Evolutionary conservation across 2,797 vertebrate genomes (phyloP), one percentile per base, ranked within the genome.

Genomic region (Enteromius thamalakanensis): DNA sequence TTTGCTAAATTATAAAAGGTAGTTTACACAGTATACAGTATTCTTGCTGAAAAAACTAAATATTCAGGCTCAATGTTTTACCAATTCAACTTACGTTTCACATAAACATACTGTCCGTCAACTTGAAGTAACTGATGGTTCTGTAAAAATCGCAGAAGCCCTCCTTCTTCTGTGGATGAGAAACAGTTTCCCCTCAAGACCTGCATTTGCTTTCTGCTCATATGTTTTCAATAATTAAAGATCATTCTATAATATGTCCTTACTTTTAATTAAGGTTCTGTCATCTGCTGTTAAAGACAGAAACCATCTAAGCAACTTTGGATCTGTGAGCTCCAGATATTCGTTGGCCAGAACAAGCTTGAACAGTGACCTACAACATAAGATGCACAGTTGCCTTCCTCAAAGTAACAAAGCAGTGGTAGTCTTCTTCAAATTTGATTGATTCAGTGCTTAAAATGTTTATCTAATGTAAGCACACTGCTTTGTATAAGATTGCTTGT

Each of bases 51-150:
- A 6, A 58, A 58, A 69, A 69, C 23, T 3, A n/a, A 69, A 40
- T 2, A 51, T 29, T 17, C 6, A 71, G 75, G 23, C 14, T 9
- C 7, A 29, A 49, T 11, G 34, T 23, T 58, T 71, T 11, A 58
- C 7, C 3, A 23, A 51, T n/a, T 49, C 3, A 69, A 55, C 93
- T 90, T 77, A 94, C 93, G 0, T 70, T 90, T 94, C 14, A 92
- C 82, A 86, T 86, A 84, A 78, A 93, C 79, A 45, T 89, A 68
- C 58, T 89, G n/a, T 6, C 0, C 7, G 4, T 42, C 29, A 42
- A 93, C 23, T 32, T 87, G 84, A 45, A 95, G 86, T n/a, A 82
- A 87, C 12, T 93, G 92, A 67, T 95, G 93, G 67, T 67, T 88
- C 4, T 82, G 82, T n/a, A 94, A 81, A 89, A 93, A 94, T 11